Evolutionary conservation across 2,888 invertebrate species (phyloP).

Genomic region (Drosophila kanekoi): DNA sequence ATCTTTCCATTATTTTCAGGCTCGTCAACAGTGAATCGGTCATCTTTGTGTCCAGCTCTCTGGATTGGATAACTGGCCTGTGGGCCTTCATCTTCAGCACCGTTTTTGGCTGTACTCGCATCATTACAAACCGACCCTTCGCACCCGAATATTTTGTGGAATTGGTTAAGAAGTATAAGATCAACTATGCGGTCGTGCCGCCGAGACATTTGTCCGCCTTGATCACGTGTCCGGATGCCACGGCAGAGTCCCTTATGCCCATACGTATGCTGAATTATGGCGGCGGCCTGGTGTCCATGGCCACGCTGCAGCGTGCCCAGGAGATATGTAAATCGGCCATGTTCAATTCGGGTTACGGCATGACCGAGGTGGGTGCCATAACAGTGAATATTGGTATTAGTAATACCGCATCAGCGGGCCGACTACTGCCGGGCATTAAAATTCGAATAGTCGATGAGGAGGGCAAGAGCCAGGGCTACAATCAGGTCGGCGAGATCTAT

Average conservation of each 20-base stretch:
- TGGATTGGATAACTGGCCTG: conserved; percentile 75
- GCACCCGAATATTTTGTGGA: conserved; percentile 65
- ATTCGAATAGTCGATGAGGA: conserved; percentile 76
- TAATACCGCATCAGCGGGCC: conserved; percentile 70
- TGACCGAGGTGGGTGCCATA: conserved; percentile 72
- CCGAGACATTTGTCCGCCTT: conserved; percentile 69
- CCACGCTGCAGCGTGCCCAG: conserved; percentile 60
- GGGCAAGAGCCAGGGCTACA: conserved; percentile 58
- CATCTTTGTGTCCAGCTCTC: conserved; percentile 53
- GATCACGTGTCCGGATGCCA: conserved; percentile 56
- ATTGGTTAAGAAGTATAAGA: conserved; percentile 70
- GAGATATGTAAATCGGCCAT: conserved; percentile 57
- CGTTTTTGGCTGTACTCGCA: conserved; percentile 58
- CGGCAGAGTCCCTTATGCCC: conserved; percentile 54
- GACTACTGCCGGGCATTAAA: conserved; percentile 52
- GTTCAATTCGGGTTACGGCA: conserved; percentile 69
- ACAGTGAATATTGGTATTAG: conserved; percentile 56
- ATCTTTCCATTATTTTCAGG: conserved; percentile 20
- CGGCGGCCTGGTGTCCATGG: conserved; percentile 63
- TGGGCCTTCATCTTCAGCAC: conserved; percentile 55
- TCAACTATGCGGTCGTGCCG: conserved; percentile 62
- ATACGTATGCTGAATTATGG: conserved; percentile 65
- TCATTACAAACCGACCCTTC: conserved; percentile 68
- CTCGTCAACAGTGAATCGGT: conserved; percentile 51
- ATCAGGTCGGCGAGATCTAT: conserved; percentile 79